phyloP scores from a whole-genome alignment of 2,113 vertebrate species.

The Corythornis madagascariensis region DNA sequence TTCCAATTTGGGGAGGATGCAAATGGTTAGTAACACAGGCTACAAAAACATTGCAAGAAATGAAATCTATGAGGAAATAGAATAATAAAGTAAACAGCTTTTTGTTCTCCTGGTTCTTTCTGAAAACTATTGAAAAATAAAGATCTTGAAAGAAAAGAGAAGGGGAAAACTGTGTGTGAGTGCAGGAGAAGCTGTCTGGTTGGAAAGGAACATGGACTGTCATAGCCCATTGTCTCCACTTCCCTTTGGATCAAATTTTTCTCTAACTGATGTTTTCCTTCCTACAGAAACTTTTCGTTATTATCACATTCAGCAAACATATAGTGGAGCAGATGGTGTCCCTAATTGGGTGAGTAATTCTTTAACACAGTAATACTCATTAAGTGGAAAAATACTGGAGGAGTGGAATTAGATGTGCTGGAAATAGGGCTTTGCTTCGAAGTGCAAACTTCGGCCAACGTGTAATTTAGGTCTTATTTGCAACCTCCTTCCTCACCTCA shows the following conservation, averaged over 20 bases:
- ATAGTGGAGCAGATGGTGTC: slow-evolving; percentile 95
- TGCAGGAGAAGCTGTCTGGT: background rate
- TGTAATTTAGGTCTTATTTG: background rate
- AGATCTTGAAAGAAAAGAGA: background rate
- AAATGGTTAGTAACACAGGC: background rate
- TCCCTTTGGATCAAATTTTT: slow-evolving; percentile 5
- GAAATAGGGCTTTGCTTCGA: background rate
- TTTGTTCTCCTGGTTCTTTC: background rate
- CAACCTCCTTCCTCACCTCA: background rate
- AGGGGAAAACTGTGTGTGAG: background rate
- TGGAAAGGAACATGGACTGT: background rate
- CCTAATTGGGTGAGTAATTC: slow-evolving; percentile 91
- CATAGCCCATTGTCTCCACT: background rate
- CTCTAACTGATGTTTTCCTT: slow-evolving; percentile 69
- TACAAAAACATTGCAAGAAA: slow-evolving; percentile 21
- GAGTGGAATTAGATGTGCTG: background rate
- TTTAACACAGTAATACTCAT: slow-evolving; percentile 28
- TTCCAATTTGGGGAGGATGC: slow-evolving; percentile 27
- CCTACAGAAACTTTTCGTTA: slow-evolving; percentile 93
- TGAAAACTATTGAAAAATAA: background rate
- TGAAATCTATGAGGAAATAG: background rate
- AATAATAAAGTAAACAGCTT: background rate
- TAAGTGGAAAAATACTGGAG: slow-evolving; percentile 20
- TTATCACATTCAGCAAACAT: slow-evolving; percentile 92
- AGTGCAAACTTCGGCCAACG: background rate